Percentiles rank a stretch among this genome's conserved stretches.
Evolutionary conservation across 2,888 invertebrate genomes (phyloP).

Genomic region (Rotaria magnacalcarata): DNA sequence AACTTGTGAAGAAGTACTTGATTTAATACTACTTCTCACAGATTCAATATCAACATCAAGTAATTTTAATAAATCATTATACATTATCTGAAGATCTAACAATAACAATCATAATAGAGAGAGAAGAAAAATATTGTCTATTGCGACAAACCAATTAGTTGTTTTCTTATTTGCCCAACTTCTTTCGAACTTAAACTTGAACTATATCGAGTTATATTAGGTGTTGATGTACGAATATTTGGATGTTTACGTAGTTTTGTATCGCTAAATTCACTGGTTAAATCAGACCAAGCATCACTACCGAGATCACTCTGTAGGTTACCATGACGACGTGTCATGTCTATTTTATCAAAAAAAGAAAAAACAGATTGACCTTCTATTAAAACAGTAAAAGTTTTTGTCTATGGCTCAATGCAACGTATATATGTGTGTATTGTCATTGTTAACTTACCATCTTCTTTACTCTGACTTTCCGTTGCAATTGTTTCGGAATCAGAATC

Average conservation of each 20-base stretch:
- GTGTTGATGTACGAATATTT: constrained; percentile 56
- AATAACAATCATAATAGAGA: neutral
- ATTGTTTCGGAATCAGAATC: neutral
- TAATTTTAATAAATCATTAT: constrained; percentile 51
- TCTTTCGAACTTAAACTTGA: constrained; percentile 79
- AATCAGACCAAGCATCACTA: neutral
- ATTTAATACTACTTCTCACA: constrained; percentile 7
- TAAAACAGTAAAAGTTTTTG: no score
- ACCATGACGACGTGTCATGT: constrained; percentile 1
- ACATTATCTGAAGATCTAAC: constrained; percentile 52
- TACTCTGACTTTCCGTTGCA: neutral
- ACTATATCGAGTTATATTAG: constrained; percentile 67
- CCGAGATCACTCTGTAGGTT: neutral
- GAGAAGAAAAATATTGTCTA: neutral
- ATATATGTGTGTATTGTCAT: no score
- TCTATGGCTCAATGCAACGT: no score
- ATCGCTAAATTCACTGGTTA: constrained; percentile 13
- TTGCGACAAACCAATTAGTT: constrained; percentile 38
- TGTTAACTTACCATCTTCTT: neutral
- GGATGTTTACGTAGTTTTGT: constrained; percentile 28
- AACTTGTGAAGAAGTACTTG: neutral
- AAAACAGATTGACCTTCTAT: no score
- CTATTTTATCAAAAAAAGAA: neutral
- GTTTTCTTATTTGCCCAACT: constrained; percentile 72
- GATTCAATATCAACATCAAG: constrained; percentile 50